Evolutionary conservation across 2,113 vertebrate genomes (phyloP).

Genomic region (Tachysurus vachellii): DNA sequence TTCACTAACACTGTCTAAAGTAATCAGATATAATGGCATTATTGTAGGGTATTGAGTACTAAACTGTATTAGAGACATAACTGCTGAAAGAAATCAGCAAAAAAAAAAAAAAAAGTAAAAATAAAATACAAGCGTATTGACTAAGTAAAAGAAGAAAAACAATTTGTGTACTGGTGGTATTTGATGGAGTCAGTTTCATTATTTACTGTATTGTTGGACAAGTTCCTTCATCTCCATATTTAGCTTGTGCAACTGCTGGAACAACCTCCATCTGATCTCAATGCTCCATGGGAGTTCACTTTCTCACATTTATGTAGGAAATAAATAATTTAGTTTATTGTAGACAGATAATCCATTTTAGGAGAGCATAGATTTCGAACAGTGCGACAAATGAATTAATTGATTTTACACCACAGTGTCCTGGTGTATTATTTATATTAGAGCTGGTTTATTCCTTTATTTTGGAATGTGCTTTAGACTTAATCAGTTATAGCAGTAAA

Average conservation of each 20-base stretch:
- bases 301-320: not conserved
- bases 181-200: not conserved
- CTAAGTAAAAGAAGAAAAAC: not conserved
- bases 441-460: not conserved
- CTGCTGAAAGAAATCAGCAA: not conserved
- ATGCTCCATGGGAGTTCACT: not conserved
- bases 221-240: not conserved
- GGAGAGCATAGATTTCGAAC: not conserved
- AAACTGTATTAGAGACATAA: not conserved
- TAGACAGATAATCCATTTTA: not conserved
- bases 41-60: not conserved
- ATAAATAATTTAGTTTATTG: not conserved
- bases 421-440: not conserved
- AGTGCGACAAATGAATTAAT: not conserved
- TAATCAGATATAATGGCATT: not conserved
- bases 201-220: not conserved
- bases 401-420: not conserved
- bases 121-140: not conserved
- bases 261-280: not conserved
- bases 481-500: not conserved
- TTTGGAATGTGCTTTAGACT: not conserved
- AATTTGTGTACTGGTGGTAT: not conserved
- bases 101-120: too few species aligned
- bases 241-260: not conserved
- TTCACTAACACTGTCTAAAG: not conserved